Conservation (phyloP, 1,140 invertebrate species). For the Plodia interpunctella region DNA sequence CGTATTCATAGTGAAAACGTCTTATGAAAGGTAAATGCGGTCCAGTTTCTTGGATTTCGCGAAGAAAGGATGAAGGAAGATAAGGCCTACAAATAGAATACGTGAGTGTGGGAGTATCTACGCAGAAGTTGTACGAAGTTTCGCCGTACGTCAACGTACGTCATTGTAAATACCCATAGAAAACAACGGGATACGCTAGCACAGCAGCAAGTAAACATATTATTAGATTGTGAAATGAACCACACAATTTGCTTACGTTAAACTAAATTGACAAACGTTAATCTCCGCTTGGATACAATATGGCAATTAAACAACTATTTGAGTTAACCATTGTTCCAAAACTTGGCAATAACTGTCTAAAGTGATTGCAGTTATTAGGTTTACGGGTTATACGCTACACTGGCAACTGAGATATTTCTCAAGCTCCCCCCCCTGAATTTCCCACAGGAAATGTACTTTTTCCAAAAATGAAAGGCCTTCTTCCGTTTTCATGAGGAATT, state of each 20-base stretch:
- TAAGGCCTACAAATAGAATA: not conserved
- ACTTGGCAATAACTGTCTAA: constrained; percentile 4
- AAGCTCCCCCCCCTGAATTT: too few species aligned
- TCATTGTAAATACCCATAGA: too few species aligned
- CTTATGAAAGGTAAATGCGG: not conserved
- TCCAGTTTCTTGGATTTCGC: not conserved
- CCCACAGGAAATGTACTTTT: too few species aligned
- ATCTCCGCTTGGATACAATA: not conserved
- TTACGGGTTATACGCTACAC: not conserved
- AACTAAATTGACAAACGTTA: not conserved
- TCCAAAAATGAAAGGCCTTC: too few species aligned
- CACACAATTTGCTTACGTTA: too few species aligned
- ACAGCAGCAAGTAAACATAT: too few species aligned
- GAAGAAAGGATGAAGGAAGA: not conserved
- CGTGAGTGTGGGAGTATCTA: not conserved
- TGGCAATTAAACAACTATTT: not conserved
- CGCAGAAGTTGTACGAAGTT: too few species aligned
- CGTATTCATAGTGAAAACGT: not conserved
- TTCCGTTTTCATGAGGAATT: too few species aligned
- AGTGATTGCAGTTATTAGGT: not conserved
- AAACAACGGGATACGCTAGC: too few species aligned
- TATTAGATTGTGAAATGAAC: too few species aligned
- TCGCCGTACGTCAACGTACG: too few species aligned
- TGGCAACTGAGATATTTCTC: not conserved
- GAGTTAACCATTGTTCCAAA: not conserved